Evolutionary conservation across 2,113 vertebrate genomes (phyloP), one percentile per base, ranked within the genome.

Genomic region (Numenius arquata): DNA sequence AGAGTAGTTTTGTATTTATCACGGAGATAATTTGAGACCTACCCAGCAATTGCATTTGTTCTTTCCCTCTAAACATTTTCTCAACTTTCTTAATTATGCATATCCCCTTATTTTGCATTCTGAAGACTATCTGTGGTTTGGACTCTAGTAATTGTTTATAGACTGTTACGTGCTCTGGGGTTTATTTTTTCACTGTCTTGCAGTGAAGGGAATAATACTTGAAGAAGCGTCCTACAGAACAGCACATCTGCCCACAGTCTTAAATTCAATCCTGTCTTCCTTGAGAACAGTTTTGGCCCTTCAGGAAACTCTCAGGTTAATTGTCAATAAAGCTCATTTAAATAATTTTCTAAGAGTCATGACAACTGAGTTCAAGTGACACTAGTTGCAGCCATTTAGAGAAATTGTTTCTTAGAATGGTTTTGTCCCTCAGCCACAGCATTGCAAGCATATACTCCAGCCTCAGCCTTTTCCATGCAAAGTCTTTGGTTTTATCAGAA

Each of bases 21-120:
- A 91, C 5, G 71, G 50, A 84, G 65, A 34, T 93, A 70, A 97
- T 92, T 95, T 79, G 68, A 96, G 95, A 82, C 86, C 70, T 85
- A 95, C 85, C 63, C 30, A 84, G 68, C 5, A 85, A 36, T 45
- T 82, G 27, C 18, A 27, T 85, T 92, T 87, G 4, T 74, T 93
- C 29, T 65, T 89, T 70, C 52, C n/a, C 47, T 73, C 43, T 68
- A 88, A 91, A 55, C 9, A n/a, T 91, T 78, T 90, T 80, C 61
- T 84, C 38, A 76, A 13, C 36, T 88, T 94, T 59, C 55, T 72
- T 61, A 70, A 85, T 91, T 79, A 92, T 40, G 26, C 23, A 45
- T 70, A 76, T 40, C 26, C 26, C 38, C 38, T 87, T 68, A 34
- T 78, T 90, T 80, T 91, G 29, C 62, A 90, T 87, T 94, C 73